Evolutionary conservation across 2,797 vertebrate genomes (phyloP).

Genomic region (Chelon auratus): DNA sequence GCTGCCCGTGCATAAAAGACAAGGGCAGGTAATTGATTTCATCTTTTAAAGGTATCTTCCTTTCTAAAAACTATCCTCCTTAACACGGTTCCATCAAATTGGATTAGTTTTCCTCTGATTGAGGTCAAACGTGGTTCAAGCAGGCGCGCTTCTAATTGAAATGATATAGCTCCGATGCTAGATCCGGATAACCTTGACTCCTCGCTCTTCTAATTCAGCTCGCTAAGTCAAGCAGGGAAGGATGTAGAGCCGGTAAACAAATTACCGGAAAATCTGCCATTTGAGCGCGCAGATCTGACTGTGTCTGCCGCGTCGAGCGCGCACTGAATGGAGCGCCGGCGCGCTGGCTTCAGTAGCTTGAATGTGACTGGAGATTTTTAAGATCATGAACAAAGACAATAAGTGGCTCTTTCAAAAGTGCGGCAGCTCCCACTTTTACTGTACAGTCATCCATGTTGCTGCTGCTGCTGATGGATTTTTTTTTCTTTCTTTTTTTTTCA

Average conservation of each 20-base stretch:
- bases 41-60: conserved; percentile 20
- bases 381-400: conserved; percentile 11
- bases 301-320: not conserved
- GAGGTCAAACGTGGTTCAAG: conserved; percentile 58
- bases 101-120: conserved; percentile 53
- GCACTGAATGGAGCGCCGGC: not conserved
- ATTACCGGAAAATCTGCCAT: conserved; percentile 38
- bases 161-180: conserved; percentile 29
- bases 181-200: conserved; percentile 54
- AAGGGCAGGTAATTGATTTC: conserved; percentile 19
- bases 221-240: conserved; percentile 47
- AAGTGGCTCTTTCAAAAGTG: not conserved
- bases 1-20: not conserved
- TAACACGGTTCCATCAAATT: conserved; percentile 38
- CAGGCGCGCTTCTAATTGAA: conserved; percentile 44
- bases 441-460: conserved; percentile 1
- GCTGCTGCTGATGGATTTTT: not conserved
- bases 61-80: conserved; percentile 17
- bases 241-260: conserved; percentile 51
- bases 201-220: conserved; percentile 33
- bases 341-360: not conserved
- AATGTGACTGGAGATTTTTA: conserved; percentile 12
- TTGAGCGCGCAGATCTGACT: conserved; percentile 19
- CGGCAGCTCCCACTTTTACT: conserved; percentile 18
- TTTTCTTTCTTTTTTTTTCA: not conserved